Conservation (phyloP, 2,797 vertebrate genomes). For the Lepus oiostolus region DNA sequence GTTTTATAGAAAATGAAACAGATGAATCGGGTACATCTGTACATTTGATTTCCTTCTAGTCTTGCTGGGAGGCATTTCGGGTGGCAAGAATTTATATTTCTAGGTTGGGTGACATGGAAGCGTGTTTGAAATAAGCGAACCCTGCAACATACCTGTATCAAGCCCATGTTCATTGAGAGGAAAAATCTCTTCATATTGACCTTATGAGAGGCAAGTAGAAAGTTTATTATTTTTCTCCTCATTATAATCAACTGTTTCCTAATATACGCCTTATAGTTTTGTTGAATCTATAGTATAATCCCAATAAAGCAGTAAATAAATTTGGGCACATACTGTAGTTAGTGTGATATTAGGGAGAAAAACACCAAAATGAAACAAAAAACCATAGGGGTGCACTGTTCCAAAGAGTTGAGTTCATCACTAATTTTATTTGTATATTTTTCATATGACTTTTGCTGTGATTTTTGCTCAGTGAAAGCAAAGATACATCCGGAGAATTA, state of each 20-base stretch:
- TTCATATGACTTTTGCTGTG: constrained; percentile 77
- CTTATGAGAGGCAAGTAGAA: constrained; percentile 7
- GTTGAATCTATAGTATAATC: constrained; percentile 25
- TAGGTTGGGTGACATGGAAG: not conserved
- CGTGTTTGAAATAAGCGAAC: not conserved
- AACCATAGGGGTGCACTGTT: not conserved
- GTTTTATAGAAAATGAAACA: constrained; percentile 9
- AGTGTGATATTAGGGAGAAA: not conserved
- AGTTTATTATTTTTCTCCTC: not conserved
- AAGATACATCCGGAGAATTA: constrained; percentile 86
- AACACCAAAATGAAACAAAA: not conserved
- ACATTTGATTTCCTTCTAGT: constrained; percentile 29
- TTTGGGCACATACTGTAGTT: not conserved
- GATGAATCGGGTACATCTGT: not conserved
- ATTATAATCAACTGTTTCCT: not conserved
- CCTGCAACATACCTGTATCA: not conserved
- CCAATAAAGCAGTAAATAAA: constrained; percentile 28
- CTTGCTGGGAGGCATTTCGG: not conserved
- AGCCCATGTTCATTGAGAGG: not conserved
- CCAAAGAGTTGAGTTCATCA: constrained; percentile 1
- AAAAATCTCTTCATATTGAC: not conserved
- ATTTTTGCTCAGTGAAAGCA: constrained; percentile 84
- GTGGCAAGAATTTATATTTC: constrained; percentile 28
- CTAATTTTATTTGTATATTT: constrained; percentile 80
- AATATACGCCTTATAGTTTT: not conserved